Percentiles rank a stretch among this genome's conserved stretches.
Evolutionary conservation across 2,113 vertebrate species (phyloP).

Genomic region (Ramphastos sulfuratus): DNA sequence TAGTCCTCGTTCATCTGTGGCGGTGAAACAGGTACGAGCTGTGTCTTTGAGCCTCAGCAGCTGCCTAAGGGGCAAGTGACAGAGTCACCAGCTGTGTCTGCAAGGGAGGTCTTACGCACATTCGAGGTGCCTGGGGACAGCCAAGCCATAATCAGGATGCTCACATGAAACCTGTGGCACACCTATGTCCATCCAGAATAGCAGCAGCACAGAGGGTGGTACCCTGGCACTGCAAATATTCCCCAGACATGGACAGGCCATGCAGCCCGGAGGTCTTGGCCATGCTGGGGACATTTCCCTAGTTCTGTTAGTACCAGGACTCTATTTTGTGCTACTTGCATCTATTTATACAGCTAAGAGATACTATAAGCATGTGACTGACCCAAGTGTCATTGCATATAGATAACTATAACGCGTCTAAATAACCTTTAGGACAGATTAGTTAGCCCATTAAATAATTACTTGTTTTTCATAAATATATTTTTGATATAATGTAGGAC

Average conservation of each 20-base stretch:
- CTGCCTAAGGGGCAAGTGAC: not conserved
- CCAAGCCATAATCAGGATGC: fast-evolving
- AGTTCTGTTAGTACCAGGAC: fast-evolving
- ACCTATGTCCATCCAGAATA: not conserved
- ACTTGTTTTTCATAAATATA: not conserved
- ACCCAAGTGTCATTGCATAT: not conserved
- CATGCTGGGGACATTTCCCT: not conserved
- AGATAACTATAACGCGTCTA: not conserved
- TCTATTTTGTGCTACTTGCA: not conserved
- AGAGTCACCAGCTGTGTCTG: not conserved
- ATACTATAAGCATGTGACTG: not conserved
- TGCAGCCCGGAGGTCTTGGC: not conserved
- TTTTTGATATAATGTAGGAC: not conserved
- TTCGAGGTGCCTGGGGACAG: not conserved
- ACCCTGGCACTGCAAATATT: not conserved
- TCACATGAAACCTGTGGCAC: not conserved
- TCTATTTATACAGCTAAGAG: not conserved
- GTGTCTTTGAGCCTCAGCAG: not conserved
- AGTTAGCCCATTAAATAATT: not conserved
- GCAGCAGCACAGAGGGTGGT: not conserved
- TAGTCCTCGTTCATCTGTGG: not conserved
- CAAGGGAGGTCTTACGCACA: not conserved
- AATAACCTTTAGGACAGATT: not conserved
- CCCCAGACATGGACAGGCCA: fast-evolving
- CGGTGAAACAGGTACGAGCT: not conserved